phyloP scores from a whole-genome alignment of 2,888 invertebrate genomes.

The Noctua pronuba region DNA sequence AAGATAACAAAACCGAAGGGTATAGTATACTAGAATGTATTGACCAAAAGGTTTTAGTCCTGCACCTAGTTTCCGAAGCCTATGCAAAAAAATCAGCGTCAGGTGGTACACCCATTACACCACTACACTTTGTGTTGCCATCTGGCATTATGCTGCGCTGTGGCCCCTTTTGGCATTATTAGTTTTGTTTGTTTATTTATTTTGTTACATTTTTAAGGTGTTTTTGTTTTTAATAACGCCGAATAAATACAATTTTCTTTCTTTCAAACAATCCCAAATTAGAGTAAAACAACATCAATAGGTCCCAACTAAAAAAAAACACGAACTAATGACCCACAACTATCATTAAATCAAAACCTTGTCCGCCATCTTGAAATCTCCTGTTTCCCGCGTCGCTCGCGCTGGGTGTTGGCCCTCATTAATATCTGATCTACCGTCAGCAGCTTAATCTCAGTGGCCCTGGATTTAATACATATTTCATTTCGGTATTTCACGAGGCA shows the following conservation, averaged over 20 bases:
- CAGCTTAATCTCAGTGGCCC: slow-evolving; percentile 84
- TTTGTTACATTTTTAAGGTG: no score
- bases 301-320: slow-evolving; percentile 11
- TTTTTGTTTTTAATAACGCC: no score
- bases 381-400: slow-evolving; percentile 55
- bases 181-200: no score
- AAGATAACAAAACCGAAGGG: not conserved
- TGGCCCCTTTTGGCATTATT: no score
- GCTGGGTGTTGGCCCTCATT: slow-evolving; percentile 69
- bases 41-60: not conserved
- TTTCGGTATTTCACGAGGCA: slow-evolving; percentile 86
- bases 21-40: not conserved
- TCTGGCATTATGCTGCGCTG: no score
- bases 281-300: not conserved
- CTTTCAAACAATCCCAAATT: not conserved
- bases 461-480: slow-evolving; percentile 89
- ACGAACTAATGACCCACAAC: slow-evolving; percentile 17
- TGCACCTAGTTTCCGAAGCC: not conserved
- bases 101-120: no score
- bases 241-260: no score
- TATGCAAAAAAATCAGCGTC: not conserved
- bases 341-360: slow-evolving; percentile 13
- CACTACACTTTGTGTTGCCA: no score
- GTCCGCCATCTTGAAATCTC: slow-evolving; percentile 21
- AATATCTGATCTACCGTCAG: slow-evolving; percentile 83